Conservation (phyloP, 2,797 vertebrate genomes). For the Otus scops region DNA sequence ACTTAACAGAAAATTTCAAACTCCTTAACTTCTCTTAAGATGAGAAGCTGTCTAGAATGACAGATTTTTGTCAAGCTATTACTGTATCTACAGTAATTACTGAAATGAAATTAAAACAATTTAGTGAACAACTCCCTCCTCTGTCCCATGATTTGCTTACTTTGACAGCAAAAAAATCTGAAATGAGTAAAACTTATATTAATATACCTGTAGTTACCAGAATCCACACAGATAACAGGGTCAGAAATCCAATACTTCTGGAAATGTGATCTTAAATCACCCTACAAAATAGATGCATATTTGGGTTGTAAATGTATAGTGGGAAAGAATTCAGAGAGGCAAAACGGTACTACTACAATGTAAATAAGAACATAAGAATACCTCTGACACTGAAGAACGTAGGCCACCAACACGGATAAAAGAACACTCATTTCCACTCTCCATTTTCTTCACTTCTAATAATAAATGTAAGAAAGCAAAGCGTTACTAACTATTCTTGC, state of each 20-base stretch:
- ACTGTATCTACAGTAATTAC: neutral
- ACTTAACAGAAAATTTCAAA: neutral
- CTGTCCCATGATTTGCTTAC: neutral
- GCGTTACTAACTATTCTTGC: neutral
- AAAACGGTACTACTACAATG: neutral
- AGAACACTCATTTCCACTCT: neutral
- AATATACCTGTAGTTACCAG: constrained; percentile 60
- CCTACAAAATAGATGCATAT: constrained; percentile 32
- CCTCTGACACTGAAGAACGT: constrained; percentile 57
- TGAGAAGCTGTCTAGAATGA: neutral
- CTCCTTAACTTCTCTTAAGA: neutral
- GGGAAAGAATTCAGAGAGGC: neutral
- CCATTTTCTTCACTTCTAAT: constrained; percentile 27
- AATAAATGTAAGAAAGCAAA: neutral
- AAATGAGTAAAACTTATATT: neutral
- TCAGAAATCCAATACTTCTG: constrained; percentile 66
- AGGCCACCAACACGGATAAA: constrained; percentile 18
- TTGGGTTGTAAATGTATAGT: neutral
- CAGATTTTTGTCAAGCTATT: neutral
- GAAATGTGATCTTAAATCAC: constrained; percentile 63
- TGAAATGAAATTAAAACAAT: neutral
- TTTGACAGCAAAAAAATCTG: neutral
- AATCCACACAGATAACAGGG: constrained; percentile 34
- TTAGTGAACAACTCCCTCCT: neutral
- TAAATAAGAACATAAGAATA: neutral